Conservation (phyloP, 2,797 vertebrate species). For the Megaceryle alcyon region DNA sequence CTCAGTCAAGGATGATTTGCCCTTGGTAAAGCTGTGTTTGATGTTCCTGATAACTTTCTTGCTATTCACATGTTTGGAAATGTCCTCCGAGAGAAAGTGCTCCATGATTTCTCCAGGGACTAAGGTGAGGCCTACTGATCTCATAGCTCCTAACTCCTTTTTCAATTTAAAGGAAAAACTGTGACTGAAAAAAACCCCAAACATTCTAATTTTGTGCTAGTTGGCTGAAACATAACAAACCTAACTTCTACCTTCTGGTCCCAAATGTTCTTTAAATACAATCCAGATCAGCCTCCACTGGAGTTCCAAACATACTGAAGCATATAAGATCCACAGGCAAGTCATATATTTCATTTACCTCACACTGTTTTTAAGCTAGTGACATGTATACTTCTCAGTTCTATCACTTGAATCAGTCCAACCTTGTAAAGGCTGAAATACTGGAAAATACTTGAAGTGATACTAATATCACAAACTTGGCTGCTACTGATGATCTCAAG, state of each 20-base stretch:
- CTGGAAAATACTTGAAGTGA: neutral
- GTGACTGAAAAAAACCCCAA: neutral
- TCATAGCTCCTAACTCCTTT: neutral
- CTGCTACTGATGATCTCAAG: neutral
- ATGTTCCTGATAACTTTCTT: neutral
- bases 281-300: neutral
- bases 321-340: neutral
- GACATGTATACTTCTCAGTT: neutral
- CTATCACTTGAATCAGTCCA: neutral
- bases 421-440: neutral
- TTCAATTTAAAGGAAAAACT: neutral
- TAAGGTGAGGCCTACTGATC: neutral
- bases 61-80: neutral
- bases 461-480: neutral
- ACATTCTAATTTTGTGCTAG: neutral
- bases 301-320: neutral
- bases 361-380: neutral
- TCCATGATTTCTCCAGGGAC: neutral
- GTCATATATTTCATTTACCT: neutral
- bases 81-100: fast-evolving
- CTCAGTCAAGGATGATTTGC: neutral
- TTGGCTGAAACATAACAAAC: neutral
- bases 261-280: neutral
- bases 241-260: neutral
- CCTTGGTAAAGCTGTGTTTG: neutral